Base-by-base conservation (phyloP, 1,140 invertebrate species). In the Heliconius congener region DNA sequence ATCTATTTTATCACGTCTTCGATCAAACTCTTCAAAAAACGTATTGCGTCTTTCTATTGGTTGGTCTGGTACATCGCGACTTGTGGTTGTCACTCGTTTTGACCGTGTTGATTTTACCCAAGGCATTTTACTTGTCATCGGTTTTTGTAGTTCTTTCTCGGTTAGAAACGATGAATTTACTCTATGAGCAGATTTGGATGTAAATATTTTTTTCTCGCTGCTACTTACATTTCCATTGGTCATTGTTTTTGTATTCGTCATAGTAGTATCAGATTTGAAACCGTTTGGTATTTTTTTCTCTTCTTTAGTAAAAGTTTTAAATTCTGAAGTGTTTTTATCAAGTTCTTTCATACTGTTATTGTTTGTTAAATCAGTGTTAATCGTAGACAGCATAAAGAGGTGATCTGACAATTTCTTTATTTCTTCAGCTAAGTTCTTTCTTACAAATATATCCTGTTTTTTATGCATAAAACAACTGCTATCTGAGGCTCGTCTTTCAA, bases 331-430 rank as follows among this genome's bases (percentile, higher is more conserved):
- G 73, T 94, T 94, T 81, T 94, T 94, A 73, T 91, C 90, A 71
- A 88, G 77, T 83, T 94, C 90, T 75, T 93, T 91, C 75, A 86
- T 85, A 78, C 86, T 91, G 79, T 95, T 95, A 79, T 96, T 93
- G 90, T 95, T 90, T 81, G 93, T 89, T 86, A 97, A 83, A 93
- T 96, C 94, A 83, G 96, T 95, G 83, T 96, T 94, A 88, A 97
- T 96, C 55, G 96, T 96, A 0, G 96, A 96, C n/a, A 97, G 88
- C 91, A 96, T 96, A 46, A 96, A 97, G 30, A 98, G 90, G 87
- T 97, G 97, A 85, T 98, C 97, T 0, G 97, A 96, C 1, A 98
- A 86, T 90, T 97, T 97, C 57, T 97, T 96, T 57, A 98, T 98
- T 90, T 98, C 97, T 82, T 97, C 97, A 1, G 97, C 97, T 79